Evolutionary conservation across 2,888 invertebrate genomes (phyloP).

Genomic region (Uropetala carovei): DNA sequence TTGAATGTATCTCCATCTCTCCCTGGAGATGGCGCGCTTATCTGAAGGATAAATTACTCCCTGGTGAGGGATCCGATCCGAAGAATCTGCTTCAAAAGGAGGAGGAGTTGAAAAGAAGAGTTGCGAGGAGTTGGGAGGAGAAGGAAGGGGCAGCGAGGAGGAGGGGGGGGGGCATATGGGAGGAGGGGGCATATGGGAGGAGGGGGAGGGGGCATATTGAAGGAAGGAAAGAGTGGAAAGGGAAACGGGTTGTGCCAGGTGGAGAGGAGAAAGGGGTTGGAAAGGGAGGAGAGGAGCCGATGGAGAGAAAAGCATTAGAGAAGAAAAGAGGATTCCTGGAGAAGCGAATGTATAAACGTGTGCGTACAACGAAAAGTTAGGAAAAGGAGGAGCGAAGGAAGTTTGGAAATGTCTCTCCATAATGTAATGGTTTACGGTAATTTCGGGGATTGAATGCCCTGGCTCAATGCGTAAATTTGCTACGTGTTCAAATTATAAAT

Average conservation of each 20-base stretch:
- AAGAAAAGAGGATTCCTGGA: too few species aligned
- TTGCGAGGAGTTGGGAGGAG: background rate
- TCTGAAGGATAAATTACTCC: conserved; percentile 6
- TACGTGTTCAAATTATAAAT: too few species aligned
- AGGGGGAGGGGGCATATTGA: background rate
- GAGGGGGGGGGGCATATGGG: background rate
- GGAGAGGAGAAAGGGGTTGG: background rate
- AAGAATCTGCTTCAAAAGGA: background rate
- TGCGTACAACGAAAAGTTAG: too few species aligned
- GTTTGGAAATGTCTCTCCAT: too few species aligned
- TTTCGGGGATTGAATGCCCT: too few species aligned
- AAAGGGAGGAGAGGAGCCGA: too few species aligned
- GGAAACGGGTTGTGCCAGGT: background rate
- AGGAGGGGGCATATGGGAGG: too few species aligned
- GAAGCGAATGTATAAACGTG: too few species aligned
- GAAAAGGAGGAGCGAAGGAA: too few species aligned
- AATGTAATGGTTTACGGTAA: too few species aligned
- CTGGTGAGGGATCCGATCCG: background rate
- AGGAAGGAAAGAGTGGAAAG: background rate
- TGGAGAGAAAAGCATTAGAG: too few species aligned
- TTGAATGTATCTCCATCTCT: conserved; percentile 11
- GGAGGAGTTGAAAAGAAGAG: background rate
- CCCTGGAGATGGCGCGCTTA: background rate
- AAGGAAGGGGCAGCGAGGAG: background rate
- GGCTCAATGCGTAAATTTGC: too few species aligned